Evolutionary conservation across 1,140 invertebrate species (phyloP).

Genomic region (Pentalonia nigronervosa): DNA sequence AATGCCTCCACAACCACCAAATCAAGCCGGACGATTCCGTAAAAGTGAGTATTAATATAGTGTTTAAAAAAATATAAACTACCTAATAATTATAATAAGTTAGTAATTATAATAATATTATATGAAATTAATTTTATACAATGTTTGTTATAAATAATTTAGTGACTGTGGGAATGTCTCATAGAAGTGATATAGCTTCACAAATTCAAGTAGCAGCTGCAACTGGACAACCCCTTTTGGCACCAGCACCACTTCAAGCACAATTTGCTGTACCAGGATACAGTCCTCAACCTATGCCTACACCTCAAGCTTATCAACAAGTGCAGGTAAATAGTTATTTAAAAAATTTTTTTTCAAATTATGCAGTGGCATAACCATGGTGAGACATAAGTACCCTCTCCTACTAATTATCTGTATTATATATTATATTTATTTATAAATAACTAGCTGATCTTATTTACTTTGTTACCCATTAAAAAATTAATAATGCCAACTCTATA

Average conservation of each 20-base stretch:
- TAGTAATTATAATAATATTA: not conserved
- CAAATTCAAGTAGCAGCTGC: conserved; percentile 78
- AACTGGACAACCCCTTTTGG: conserved; percentile 83
- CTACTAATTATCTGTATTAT: no score
- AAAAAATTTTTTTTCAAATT: not conserved
- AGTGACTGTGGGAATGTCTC: conserved; percentile 71
- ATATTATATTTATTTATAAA: no score
- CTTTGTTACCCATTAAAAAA: no score
- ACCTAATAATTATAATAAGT: not conserved
- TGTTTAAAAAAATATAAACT: not conserved
- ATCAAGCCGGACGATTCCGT: conserved; percentile 51
- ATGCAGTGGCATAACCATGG: no score
- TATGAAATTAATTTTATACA: not conserved
- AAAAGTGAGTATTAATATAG: conserved; percentile 43
- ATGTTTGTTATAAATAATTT: conserved; percentile 60
- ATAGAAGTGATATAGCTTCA: conserved; percentile 69
- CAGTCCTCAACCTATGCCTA: conserved; percentile 66
- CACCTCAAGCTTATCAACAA: conserved; percentile 64
- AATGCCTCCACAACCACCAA: conserved; percentile 54
- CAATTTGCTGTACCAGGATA: conserved; percentile 65
- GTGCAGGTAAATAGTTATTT: conserved; percentile 52
- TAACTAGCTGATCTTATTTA: no score
- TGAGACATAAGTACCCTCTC: no score
- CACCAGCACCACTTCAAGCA: conserved; percentile 70
- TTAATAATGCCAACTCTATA: no score